phyloP scores from a whole-genome alignment of 2,888 invertebrate genomes.

The Gymnocheta viridis region DNA sequence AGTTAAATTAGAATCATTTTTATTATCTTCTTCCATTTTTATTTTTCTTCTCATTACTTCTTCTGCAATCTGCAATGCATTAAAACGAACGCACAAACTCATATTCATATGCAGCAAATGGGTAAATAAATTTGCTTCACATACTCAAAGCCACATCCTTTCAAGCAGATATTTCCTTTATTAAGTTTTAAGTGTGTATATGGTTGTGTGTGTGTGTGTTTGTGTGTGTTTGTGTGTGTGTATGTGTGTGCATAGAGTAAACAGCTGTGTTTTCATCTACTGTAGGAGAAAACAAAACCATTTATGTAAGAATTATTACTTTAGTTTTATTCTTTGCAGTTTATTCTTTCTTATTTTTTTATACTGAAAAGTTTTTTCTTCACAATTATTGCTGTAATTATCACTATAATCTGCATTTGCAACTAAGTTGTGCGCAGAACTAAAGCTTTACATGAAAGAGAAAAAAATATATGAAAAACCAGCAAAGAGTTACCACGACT shows the following conservation, averaged over 20 bases:
- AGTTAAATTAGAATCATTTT: conserved; percentile 41
- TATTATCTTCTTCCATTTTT: conserved; percentile 4
- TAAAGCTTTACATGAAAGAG: conserved; percentile 11
- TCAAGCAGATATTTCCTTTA: background rate
- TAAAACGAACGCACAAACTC: background rate
- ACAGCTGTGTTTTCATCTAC: background rate
- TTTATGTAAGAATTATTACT: conserved; percentile 13
- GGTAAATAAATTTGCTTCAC: background rate
- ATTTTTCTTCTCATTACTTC: background rate
- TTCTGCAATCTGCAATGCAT: conserved; percentile 5
- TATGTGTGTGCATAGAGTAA: background rate
- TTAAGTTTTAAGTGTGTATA: background rate
- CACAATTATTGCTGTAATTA: conserved; percentile 39
- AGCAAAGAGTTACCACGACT: background rate
- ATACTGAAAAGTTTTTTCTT: conserved; percentile 6
- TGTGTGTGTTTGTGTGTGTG: background rate
- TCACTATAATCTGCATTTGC: conserved; percentile 32
- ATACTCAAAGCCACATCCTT: conserved; percentile 4
- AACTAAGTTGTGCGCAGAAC: conserved; percentile 14
- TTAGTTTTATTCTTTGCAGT: background rate
- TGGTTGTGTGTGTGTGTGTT: background rate
- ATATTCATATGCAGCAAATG: background rate
- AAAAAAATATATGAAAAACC: background rate
- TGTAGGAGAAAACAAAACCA: conserved; percentile 7
- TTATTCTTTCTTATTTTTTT: background rate